Conservation (phyloP, 2,888 invertebrate genomes). For the Napeogenes inachia region DNA sequence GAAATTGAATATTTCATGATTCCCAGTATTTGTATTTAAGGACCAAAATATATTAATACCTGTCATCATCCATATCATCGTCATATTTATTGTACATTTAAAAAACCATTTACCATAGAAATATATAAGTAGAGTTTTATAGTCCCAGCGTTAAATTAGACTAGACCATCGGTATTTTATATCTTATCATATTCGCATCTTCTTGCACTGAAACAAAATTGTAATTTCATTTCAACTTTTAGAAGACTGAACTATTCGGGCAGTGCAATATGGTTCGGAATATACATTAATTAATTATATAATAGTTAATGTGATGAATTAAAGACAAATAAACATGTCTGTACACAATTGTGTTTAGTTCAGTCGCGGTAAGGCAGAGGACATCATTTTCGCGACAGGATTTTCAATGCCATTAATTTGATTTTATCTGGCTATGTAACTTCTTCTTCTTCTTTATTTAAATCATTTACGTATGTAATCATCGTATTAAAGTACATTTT, state of each 20-base stretch:
- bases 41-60: slow-evolving; percentile 60
- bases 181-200: slow-evolving; percentile 8
- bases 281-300: slow-evolving; percentile 8
- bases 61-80: slow-evolving; percentile 56
- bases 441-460: no score
- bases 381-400: no score
- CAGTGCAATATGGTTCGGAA: slow-evolving; percentile 60
- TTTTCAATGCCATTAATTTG: no score
- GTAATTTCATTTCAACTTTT: slow-evolving; percentile 32
- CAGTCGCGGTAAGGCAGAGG: no score
- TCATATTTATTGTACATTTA: slow-evolving; percentile 31
- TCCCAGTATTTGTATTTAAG: slow-evolving; percentile 54
- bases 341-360: no score
- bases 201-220: slow-evolving; percentile 34
- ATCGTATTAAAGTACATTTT: no score
- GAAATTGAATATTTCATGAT: no score
- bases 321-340: background rate
- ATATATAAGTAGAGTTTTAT: slow-evolving; percentile 21
- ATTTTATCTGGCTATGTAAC: no score
- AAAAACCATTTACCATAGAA: slow-evolving; percentile 27
- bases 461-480: no score
- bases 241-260: slow-evolving; percentile 67
- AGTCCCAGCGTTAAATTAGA: slow-evolving; percentile 14
- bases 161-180: background rate
- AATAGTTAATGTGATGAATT: slow-evolving; percentile 2